Evolutionary conservation across 2,888 invertebrate genomes (phyloP), one percentile per base, ranked within the genome.

Genomic region (Pomacea canaliculata): DNA sequence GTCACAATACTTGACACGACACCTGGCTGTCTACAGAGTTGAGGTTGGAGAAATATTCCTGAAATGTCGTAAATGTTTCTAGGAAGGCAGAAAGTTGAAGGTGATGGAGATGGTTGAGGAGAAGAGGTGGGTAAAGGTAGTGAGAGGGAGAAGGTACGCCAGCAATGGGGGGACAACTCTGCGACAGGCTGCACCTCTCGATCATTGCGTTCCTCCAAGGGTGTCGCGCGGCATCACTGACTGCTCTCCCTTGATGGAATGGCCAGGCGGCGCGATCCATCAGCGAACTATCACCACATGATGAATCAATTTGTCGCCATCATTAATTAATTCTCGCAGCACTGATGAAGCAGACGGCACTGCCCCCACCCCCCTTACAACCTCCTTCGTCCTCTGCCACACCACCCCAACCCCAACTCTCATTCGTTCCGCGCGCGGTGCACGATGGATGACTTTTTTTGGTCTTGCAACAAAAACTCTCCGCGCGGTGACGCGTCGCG

Each of bases 271-370:
- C 18, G 8, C 68, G 13, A 68, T 68, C 37, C 68, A 37, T 68
- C 68, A 68, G 68, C 27, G 12, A 37, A 19, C 27, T 37, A 68
- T 68, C 68, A 68, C 9, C 48, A 12, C 19, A 19, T 68, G 68
- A 68, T 68, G 68, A 68, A 68, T 68, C 68, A 68, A 68, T 68
- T 68, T 68, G 68, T 68, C 68, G 68, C 68, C 37, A 68, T 68
- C 37, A 68, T 68, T 68, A 68, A 68, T 68, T 68, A 68, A 68
- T 68, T 68, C 68, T 68, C 48, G 27, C 37, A 56, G 51, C 51
- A 56, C 10, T 56, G 51, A 56, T 56, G 51, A 56, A 56, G 16
- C 68, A 46, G 19, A 27, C 37, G 37, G 12, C 13, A 37, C 23
- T 37, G 10, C 37, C 13, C 48, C 37, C 37, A 3, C 66, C 8